A percentile compares a stretch with the other conserved stretches of the same genome.
Conservation (phyloP, 2,888 invertebrate species). For the Gonocerus acuteangulatus region DNA sequence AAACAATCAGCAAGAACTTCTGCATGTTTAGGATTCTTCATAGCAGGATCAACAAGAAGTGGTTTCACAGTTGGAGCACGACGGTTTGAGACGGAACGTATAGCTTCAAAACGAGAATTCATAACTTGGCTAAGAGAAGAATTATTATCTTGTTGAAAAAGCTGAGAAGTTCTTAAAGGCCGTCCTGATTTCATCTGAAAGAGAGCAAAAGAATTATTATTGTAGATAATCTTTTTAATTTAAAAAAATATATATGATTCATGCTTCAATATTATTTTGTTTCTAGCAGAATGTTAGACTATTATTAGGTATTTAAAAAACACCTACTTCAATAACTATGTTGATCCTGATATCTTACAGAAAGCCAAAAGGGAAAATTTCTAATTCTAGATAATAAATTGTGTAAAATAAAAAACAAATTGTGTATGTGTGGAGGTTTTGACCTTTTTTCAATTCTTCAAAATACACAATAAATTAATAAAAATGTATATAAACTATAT, state of each 20-base stretch:
- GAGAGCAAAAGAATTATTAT: not conserved
- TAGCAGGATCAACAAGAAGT: constrained; percentile 60
- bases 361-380: too few relatives aligned
- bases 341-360: too few relatives aligned
- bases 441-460: too few relatives aligned
- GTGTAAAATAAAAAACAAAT: too few relatives aligned
- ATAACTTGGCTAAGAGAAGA: constrained; percentile 58
- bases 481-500: too few relatives aligned
- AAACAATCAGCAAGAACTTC: constrained; percentile 75
- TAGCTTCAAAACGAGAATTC: constrained; percentile 63
- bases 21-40: constrained; percentile 76
- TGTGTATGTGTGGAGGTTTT: too few relatives aligned
- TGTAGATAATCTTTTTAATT: not conserved
- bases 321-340: too few relatives aligned
- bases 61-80: constrained; percentile 69
- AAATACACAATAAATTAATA: too few relatives aligned
- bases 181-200: constrained; percentile 59
- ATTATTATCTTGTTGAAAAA: constrained; percentile 71
- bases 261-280: too few relatives aligned
- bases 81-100: constrained; percentile 66
- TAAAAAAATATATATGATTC: constrained; percentile 9
- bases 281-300: too few relatives aligned
- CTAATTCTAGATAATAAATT: too few relatives aligned
- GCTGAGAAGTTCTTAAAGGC: constrained; percentile 66
- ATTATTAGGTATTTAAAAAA: too few relatives aligned